phyloP scores from a whole-genome alignment of 2,113 vertebrate species.

The Hemiprocne comata region DNA sequence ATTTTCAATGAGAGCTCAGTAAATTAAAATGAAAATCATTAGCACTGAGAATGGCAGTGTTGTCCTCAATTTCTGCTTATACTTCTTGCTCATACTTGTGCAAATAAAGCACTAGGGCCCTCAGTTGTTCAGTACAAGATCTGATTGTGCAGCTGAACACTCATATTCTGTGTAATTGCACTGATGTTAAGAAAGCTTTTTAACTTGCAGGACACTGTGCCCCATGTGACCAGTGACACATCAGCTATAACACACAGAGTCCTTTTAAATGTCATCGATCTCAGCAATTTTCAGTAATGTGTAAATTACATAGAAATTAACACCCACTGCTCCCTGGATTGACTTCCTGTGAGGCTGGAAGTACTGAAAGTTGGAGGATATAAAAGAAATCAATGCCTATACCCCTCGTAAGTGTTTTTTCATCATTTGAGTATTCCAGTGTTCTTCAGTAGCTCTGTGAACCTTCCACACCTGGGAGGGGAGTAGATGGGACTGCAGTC shows the following conservation, averaged over 20 bases:
- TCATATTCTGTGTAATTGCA: background rate
- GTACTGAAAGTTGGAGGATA: background rate
- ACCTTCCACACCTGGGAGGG: background rate
- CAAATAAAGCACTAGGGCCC: background rate
- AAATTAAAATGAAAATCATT: slow-evolving; percentile 54
- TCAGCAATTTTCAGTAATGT: background rate
- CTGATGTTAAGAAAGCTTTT: background rate
- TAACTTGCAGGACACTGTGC: background rate
- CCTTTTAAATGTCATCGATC: background rate
- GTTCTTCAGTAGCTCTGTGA: background rate
- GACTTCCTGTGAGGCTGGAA: background rate
- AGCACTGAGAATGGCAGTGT: background rate
- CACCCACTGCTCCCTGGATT: background rate
- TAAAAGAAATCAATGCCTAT: background rate
- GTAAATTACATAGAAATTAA: background rate
- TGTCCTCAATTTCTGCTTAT: background rate
- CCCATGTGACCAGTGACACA: background rate
- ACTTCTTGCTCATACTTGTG: background rate
- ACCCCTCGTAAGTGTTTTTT: background rate
- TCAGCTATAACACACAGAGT: background rate
- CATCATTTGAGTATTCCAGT: background rate
- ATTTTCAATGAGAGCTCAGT: slow-evolving; percentile 26
- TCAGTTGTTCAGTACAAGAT: background rate
- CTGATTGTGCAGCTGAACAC: background rate
- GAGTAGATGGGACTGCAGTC: background rate